phyloP scores from a whole-genome alignment of 1,140 invertebrate genomes.

The Ladona fulva region DNA sequence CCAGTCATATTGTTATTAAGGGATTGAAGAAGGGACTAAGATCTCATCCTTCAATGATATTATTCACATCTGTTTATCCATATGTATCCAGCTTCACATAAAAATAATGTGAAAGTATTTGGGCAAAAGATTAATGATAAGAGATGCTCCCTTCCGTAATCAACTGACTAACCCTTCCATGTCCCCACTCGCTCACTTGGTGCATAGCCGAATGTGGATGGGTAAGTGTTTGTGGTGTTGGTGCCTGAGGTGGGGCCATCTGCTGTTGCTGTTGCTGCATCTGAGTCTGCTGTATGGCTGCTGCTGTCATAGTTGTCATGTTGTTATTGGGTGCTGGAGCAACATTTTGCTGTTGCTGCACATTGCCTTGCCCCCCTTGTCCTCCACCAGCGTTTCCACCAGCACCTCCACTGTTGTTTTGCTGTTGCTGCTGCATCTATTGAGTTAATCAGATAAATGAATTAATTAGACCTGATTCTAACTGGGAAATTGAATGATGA shows the following conservation, averaged over 20 bases:
- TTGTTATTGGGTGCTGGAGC: neutral
- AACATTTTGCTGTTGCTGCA: neutral
- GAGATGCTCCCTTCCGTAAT: too few species aligned
- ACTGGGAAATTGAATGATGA: too few species aligned
- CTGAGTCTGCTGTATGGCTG: neutral
- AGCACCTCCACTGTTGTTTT: neutral
- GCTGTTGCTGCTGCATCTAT: neutral
- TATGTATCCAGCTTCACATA: too few species aligned
- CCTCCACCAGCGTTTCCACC: neutral
- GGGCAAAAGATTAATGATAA: too few species aligned
- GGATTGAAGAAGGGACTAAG: too few species aligned
- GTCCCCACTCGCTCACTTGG: conserved; percentile 5
- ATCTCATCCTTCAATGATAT: too few species aligned
- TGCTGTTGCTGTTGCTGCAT: neutral
- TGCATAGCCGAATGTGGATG: neutral
- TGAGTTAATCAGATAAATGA: neutral
- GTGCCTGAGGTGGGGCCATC: neutral
- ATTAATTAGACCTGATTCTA: too few species aligned
- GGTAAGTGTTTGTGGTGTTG: neutral
- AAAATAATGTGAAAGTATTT: too few species aligned
- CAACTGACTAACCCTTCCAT: neutral
- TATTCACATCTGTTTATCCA: too few species aligned
- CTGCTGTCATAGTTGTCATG: neutral
- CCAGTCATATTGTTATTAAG: too few species aligned
- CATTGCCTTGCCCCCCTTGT: neutral